Conservation (phyloP, 2,797 vertebrate species). For the Notolabrus celidotus region DNA sequence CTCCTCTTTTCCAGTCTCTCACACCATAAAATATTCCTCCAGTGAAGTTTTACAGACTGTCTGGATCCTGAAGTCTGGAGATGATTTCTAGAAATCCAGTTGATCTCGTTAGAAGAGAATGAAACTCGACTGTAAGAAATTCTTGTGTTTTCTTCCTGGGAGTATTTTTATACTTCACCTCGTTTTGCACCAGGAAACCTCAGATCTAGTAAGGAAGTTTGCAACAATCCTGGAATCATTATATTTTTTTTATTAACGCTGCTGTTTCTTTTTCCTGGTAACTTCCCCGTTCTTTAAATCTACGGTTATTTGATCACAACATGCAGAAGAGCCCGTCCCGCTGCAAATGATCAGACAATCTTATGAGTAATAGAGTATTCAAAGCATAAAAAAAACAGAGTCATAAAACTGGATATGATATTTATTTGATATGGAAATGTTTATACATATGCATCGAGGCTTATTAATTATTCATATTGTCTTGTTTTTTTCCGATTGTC, state of each 20-base stretch:
- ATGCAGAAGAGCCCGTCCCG: conserved; percentile 27
- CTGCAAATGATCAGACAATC: conserved; percentile 61
- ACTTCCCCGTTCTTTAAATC: conserved; percentile 17
- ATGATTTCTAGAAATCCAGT: neutral
- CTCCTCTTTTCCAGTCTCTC: neutral
- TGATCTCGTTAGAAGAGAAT: conserved; percentile 12
- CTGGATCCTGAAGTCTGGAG: conserved; percentile 8
- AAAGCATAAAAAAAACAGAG: conserved; percentile 54
- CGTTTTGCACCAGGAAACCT: conserved; percentile 30
- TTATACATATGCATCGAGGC: conserved; percentile 77
- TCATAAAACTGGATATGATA: conserved; percentile 73
- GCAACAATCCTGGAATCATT: conserved; percentile 12
- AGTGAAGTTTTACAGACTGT: conserved; percentile 1
- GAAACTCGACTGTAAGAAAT: conserved; percentile 13
- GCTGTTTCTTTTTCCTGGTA: conserved; percentile 7
- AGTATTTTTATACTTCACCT: conserved; percentile 24
- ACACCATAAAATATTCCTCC: neutral
- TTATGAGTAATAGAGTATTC: conserved; percentile 60
- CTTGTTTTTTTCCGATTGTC: conserved; percentile 72
- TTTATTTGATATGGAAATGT: conserved; percentile 86
- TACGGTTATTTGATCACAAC: conserved; percentile 59
- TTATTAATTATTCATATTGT: conserved; percentile 85
- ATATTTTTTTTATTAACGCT: conserved; percentile 18
- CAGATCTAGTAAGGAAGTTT: conserved; percentile 37
- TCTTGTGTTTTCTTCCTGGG: conserved; percentile 28